Evolutionary conservation across 2,113 vertebrate genomes (phyloP), one percentile per base, ranked within the genome.

Genomic region (Formicarius rufipectus): DNA sequence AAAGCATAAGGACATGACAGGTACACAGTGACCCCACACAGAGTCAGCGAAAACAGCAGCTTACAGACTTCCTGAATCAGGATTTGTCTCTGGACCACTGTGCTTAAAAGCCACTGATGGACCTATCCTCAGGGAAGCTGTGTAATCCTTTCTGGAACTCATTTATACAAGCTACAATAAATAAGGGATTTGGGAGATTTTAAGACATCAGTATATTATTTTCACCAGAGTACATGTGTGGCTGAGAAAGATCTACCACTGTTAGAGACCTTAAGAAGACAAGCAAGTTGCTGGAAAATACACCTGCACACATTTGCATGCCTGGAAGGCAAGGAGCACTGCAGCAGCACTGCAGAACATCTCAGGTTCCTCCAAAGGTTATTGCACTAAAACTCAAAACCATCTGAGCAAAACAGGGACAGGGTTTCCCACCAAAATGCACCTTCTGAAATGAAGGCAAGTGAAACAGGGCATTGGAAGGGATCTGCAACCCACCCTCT

Each of bases 131-230:
- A 1, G 0, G 23, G 30, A 45, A 88, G 18, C 14, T 63, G 27
- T 39, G 55, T 66, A 85, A 84, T 88, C 72, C 74, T 40, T 86
- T 81, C 72, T 84, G 71, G 78, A 90, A 76, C 44, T 49, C n/a
- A 49, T 73, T 91, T 87, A 76, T 19, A 58, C 18, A 87, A 69
- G 20, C 58, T 94, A 89, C 53, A 92, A 64, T 96, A 94, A 94
- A 79, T 39, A 89, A 75, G 45, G 77, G 74, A 95, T 95, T 62
- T 85, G 37, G 15, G 35, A 93, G 81, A 56, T 78, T 87, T 95
- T 75, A 95, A 87, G 74, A 73, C 45, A 68, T 40, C n/a, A 24
- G n/a, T 27, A 4, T 60, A 58, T 62, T 66, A 49, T 73, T 93
- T 84, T 75, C 62, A 84, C 44, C 17, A 33, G 66, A 58, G 39